Conservation (phyloP, 2,797 vertebrate genomes). For the Craterocephalus amniculus region DNA sequence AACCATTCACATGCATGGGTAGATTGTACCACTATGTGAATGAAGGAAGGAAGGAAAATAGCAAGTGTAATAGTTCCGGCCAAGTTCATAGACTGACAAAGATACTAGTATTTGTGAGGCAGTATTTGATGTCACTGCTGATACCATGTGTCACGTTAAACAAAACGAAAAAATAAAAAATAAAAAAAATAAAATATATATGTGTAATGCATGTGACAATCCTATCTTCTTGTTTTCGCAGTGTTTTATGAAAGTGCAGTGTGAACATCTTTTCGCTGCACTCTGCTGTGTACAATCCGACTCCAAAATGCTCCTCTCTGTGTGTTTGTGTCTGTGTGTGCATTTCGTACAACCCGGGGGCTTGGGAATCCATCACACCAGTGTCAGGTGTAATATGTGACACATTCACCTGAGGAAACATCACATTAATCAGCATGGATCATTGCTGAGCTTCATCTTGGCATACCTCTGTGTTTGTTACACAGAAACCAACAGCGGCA, state of each 20-base stretch:
- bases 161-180: too few species aligned
- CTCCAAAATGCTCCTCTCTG: slow-evolving; percentile 4
- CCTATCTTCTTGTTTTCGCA: too few species aligned
- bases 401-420: slow-evolving; percentile 59
- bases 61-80: too few species aligned
- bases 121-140: too few species aligned
- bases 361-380: slow-evolving; percentile 57
- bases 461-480: slow-evolving; percentile 23
- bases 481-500: slow-evolving; percentile 29
- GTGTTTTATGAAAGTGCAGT: not conserved
- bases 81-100: too few species aligned
- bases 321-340: slow-evolving; percentile 19
- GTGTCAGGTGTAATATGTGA: slow-evolving; percentile 54
- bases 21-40: too few species aligned
- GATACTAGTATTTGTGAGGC: too few species aligned
- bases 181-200: too few species aligned
- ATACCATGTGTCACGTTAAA: too few species aligned
- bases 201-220: too few species aligned
- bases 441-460: slow-evolving; percentile 22
- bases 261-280: not conserved
- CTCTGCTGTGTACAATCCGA: not conserved
- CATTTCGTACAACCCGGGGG: slow-evolving; percentile 22
- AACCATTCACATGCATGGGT: too few species aligned
- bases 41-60: too few species aligned
- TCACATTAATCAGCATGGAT: slow-evolving; percentile 54